These are phyloP conservation scores for Hyphantria cunea DNA, from an alignment of 1,140 invertebrate species.

Conservation along the genomic window DNA sequence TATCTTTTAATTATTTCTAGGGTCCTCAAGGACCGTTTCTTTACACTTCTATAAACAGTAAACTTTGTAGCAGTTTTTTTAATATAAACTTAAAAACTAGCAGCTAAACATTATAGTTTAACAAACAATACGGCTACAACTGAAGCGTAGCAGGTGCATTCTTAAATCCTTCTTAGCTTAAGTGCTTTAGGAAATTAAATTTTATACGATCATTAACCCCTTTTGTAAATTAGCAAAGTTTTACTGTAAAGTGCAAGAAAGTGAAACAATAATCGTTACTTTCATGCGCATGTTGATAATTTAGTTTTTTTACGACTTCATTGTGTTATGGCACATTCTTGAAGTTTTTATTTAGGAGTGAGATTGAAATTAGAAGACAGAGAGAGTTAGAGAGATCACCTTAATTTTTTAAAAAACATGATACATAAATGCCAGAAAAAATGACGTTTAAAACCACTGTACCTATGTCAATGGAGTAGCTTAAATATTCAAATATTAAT, in stretches of 20 bases:
- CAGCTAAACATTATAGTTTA: neutral
- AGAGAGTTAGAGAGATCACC: no score
- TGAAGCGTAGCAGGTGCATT: conserved; percentile 9
- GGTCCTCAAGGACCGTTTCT: no score
- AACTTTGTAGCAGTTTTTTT: no score
- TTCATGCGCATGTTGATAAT: neutral
- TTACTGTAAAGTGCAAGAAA: neutral
- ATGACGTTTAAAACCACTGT: no score
- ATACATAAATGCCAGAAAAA: no score
- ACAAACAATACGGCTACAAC: neutral
- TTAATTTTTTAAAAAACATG: no score
- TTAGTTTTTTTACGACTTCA: neutral
- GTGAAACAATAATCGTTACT: no score
- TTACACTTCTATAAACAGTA: no score
- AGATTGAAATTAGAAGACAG: neutral
- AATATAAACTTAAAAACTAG: no score
- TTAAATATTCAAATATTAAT: no score
- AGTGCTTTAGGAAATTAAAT: conserved; percentile 15
- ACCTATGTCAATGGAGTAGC: no score
- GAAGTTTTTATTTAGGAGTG: neutral
- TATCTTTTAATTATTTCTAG: no score
- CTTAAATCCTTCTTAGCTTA: conserved; percentile 17
- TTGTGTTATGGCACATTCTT: neutral
- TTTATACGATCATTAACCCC: conserved; percentile 8
- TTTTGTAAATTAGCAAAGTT: conserved; percentile 10